Percentiles rank a stretch among this genome's conserved stretches.
phyloP scores from a whole-genome alignment of 2,797 vertebrate species.

The Danionella dracula region DNA sequence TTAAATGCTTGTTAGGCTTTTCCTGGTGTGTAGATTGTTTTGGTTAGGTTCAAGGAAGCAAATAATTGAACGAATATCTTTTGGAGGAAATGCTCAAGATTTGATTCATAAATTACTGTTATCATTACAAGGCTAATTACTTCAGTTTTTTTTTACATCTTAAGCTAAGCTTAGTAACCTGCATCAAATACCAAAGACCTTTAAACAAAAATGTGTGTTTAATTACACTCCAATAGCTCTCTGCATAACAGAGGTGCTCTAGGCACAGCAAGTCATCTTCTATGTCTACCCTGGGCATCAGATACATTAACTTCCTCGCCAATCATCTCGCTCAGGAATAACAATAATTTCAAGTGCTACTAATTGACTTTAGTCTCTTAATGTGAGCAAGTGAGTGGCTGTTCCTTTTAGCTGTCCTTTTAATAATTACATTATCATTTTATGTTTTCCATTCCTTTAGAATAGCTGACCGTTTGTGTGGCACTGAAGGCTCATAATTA shows the following conservation, averaged over 20 bases:
- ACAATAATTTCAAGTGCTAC: slow-evolving; percentile 84
- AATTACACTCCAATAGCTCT: slow-evolving; percentile 13
- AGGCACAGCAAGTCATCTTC: slow-evolving; percentile 38
- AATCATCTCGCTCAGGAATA: slow-evolving; percentile 75
- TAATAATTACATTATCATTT: slow-evolving; percentile 99
- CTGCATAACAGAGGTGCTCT: background rate
- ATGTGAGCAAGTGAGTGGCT: slow-evolving; percentile 79
- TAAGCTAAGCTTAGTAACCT: background rate
- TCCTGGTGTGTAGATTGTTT: slow-evolving; percentile 24
- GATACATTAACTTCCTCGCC: slow-evolving; percentile 69
- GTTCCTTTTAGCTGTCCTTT: slow-evolving; percentile 98
- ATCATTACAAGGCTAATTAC: no score
- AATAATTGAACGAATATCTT: slow-evolving; percentile 89
- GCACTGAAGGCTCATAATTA: slow-evolving; percentile 99
- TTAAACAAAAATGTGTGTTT: background rate
- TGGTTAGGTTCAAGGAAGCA: slow-evolving; percentile 82
- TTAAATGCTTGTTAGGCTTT: slow-evolving; percentile 84
- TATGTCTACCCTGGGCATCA: slow-evolving; percentile 68
- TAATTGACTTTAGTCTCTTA: slow-evolving; percentile 79
- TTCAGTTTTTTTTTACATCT: no score
- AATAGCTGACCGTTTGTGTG: slow-evolving; percentile 94
- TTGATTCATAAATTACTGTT: no score
- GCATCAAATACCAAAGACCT: background rate
- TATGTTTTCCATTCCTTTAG: slow-evolving; percentile 85
- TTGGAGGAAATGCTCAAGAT: no score